Percentiles rank a stretch among this genome's conserved stretches.
Evolutionary conservation across 2,113 vertebrate species (phyloP).

Genomic region (Gopherus flavomarginatus): DNA sequence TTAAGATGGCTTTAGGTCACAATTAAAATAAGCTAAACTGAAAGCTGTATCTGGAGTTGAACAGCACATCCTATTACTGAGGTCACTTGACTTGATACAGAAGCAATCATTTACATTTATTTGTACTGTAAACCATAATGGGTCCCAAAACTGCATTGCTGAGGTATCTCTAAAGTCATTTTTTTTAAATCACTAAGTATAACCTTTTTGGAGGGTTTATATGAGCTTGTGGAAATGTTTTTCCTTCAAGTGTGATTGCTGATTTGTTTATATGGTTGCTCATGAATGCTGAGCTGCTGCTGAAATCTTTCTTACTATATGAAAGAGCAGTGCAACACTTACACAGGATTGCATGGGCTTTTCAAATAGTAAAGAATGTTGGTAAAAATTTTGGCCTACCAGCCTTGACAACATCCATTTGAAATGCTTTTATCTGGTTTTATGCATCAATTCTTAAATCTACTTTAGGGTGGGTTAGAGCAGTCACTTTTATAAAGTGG

Average conservation of each 20-base stretch:
- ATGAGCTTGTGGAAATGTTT: not conserved
- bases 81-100: not conserved
- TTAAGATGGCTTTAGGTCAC: not conserved
- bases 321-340: rapidly evolving
- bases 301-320: not conserved
- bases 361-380: rapidly evolving
- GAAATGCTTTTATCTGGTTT: not conserved
- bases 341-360: rapidly evolving
- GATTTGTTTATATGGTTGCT: not conserved
- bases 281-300: not conserved
- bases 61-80: not conserved
- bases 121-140: not conserved
- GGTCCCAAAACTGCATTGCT: not conserved
- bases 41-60: not conserved
- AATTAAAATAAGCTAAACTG: not conserved
- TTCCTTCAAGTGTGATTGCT: rapidly evolving
- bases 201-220: not conserved
- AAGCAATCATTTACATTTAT: rapidly evolving
- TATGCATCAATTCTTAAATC: not conserved
- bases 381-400: not conserved
- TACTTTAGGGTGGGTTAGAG: not conserved
- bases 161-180: not conserved
- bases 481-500: not conserved
- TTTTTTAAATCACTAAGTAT: rapidly evolving
- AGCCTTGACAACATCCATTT: not conserved